These are phyloP conservation scores for Tetragnatha montana DNA, from an alignment of 2,888 invertebrate genomes.

Conservation along the genomic window DNA sequence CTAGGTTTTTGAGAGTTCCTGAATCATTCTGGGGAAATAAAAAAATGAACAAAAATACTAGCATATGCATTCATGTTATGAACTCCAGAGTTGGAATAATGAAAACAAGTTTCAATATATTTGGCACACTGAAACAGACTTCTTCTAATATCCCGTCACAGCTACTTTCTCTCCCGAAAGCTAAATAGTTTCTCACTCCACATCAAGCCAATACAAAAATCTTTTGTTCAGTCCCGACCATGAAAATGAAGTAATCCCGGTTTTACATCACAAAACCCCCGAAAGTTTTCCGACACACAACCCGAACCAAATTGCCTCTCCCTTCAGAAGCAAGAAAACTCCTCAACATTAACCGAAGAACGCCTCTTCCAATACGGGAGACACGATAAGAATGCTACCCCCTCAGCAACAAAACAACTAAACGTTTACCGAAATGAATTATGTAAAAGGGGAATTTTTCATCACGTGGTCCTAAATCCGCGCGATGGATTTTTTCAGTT, in stretches of 20 bases:
- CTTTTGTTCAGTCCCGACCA: too few species aligned
- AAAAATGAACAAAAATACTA: too few species aligned
- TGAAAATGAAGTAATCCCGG: not conserved
- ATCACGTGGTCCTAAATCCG: not conserved
- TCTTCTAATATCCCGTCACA: too few species aligned
- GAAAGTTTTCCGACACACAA: not conserved
- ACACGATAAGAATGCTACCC: not conserved
- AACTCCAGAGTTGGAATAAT: too few species aligned
- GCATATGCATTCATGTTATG: too few species aligned
- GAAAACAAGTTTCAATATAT: too few species aligned
- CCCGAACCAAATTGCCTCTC: not conserved
- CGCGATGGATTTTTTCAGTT: not conserved
- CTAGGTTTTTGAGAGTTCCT: too few species aligned
- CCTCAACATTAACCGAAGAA: not conserved
- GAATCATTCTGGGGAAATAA: too few species aligned
- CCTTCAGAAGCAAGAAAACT: not conserved
- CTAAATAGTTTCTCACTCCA: not conserved
- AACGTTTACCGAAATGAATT: constrained; percentile 28
- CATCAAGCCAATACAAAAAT: not conserved
- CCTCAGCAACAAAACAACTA: not conserved
- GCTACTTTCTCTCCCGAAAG: not conserved
- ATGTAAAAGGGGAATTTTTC: constrained; percentile 33
- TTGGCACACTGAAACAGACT: too few species aligned
- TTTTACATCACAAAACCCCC: not conserved
- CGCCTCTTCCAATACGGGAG: too few species aligned